A percentile compares a stretch with the other conserved stretches of the same genome.
Evolutionary conservation across 2,113 vertebrate species (phyloP).

Genomic region (Hemichromis elongatus): DNA sequence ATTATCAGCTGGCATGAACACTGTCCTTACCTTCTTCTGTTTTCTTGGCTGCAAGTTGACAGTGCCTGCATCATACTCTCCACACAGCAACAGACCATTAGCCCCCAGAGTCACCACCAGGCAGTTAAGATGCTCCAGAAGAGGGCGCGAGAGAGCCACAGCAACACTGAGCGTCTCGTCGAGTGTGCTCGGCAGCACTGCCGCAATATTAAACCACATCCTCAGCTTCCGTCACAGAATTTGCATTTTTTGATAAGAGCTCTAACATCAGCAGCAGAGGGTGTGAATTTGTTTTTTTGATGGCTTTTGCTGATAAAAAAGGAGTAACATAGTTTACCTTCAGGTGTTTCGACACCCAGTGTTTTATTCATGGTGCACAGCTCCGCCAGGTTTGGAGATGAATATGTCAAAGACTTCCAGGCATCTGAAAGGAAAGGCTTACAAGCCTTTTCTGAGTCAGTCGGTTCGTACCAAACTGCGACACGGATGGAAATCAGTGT

Average conservation of each 20-base stretch:
- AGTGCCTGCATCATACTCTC: conserved; percentile 66
- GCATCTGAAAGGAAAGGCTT: conserved; percentile 86
- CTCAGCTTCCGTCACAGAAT: background rate
- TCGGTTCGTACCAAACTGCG: conserved; percentile 89
- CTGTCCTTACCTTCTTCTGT: conserved; percentile 52
- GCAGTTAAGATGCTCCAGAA: conserved; percentile 80
- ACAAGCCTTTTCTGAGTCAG: conserved; percentile 80
- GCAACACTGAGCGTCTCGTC: conserved; percentile 73
- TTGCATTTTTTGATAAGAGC: conserved; percentile 8
- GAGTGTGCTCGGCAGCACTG: conserved; percentile 68
- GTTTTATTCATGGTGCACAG: conserved; percentile 79
- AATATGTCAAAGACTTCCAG: conserved; percentile 82
- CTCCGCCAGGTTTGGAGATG: conserved; percentile 84
- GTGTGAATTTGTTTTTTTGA: background rate
- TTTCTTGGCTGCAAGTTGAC: conserved; percentile 68
- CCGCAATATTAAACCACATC: conserved; percentile 24
- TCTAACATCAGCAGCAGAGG: background rate
- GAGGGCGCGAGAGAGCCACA: conserved; percentile 75
- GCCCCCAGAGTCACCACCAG: conserved; percentile 82
- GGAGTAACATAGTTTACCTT: conserved; percentile 66
- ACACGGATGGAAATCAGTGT: conserved; percentile 14
- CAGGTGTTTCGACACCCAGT: conserved; percentile 74
- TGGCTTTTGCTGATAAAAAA: background rate
- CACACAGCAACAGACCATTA: conserved; percentile 79
- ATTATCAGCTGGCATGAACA: background rate